phyloP scores from a whole-genome alignment of 2,113 vertebrate species.

The Chrysemys picta region DNA sequence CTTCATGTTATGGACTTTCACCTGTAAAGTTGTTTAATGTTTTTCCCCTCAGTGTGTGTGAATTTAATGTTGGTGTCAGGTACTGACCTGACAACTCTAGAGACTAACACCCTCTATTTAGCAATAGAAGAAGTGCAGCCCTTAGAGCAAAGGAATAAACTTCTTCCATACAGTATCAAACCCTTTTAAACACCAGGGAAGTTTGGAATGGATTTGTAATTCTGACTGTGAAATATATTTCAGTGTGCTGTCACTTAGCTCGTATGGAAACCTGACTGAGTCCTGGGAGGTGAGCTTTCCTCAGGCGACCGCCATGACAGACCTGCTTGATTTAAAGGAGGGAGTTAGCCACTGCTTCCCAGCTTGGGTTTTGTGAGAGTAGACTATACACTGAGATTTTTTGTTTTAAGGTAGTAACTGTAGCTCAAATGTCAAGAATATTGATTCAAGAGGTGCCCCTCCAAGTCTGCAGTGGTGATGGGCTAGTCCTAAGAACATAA shows the following conservation, averaged over 20 bases:
- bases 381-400: not conserved
- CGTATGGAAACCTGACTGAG: not conserved
- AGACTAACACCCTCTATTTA: slow-evolving; percentile 9
- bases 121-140: slow-evolving; percentile 23
- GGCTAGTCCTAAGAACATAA: not conserved
- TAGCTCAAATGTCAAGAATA: not conserved
- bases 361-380: not conserved
- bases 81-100: slow-evolving; percentile 49
- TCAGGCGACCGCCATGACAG: slow-evolving; percentile 8
- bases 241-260: not conserved
- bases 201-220: slow-evolving; percentile 15
- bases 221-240: slow-evolving; percentile 10
- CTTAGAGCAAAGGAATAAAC: slow-evolving; percentile 27
- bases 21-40: not conserved
- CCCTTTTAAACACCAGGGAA: slow-evolving; percentile 13
- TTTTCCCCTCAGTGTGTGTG: not conserved
- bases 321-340: not conserved
- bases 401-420: not conserved
- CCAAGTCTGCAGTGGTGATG: not conserved
- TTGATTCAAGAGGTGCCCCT: not conserved
- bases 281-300: slow-evolving; percentile 10
- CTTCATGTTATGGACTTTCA: not conserved
- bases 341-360: not conserved
- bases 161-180: not conserved
- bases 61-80: slow-evolving; percentile 59